Conservation (phyloP, 2,888 invertebrate genomes). For the Hermodice carunculata region DNA sequence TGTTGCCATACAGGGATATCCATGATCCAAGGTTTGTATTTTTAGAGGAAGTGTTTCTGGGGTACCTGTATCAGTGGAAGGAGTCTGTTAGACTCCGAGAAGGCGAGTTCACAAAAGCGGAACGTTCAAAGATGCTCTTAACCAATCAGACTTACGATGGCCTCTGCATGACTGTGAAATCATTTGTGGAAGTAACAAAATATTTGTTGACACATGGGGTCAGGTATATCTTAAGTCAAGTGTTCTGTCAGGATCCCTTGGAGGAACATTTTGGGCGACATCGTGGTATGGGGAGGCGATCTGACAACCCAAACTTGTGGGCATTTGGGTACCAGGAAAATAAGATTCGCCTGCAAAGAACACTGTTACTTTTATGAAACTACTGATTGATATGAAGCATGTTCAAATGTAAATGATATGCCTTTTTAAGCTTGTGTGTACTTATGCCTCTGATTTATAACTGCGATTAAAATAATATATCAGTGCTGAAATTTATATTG, state of each 20-base stretch:
- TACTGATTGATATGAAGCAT: too few species aligned
- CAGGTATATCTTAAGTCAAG: not conserved
- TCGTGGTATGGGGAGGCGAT: not conserved
- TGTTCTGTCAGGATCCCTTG: not conserved
- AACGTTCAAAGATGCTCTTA: slow-evolving; percentile 4
- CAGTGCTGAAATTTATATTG: too few species aligned
- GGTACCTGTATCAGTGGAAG: slow-evolving; percentile 5
- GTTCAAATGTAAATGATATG: too few species aligned
- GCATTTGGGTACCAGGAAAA: slow-evolving; percentile 4
- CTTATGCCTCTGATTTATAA: too few species aligned
- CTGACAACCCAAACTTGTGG: not conserved
- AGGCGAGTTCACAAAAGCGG: not conserved
- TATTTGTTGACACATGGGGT: not conserved
- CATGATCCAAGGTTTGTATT: too few species aligned
- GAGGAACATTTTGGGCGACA: slow-evolving; percentile 7
- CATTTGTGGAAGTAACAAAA: too few species aligned
- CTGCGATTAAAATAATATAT: too few species aligned
- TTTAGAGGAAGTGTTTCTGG: slow-evolving; percentile 1
- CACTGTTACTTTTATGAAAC: too few species aligned
- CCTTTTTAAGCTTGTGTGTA: too few species aligned
- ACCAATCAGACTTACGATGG: slow-evolving; percentile 10
- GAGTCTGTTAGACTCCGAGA: not conserved
- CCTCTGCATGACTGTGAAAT: slow-evolving; percentile 1
- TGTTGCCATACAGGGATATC: too few species aligned
- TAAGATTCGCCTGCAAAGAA: not conserved